Conservation (phyloP, 2,797 vertebrate species). For the Bovichtus variegatus region DNA sequence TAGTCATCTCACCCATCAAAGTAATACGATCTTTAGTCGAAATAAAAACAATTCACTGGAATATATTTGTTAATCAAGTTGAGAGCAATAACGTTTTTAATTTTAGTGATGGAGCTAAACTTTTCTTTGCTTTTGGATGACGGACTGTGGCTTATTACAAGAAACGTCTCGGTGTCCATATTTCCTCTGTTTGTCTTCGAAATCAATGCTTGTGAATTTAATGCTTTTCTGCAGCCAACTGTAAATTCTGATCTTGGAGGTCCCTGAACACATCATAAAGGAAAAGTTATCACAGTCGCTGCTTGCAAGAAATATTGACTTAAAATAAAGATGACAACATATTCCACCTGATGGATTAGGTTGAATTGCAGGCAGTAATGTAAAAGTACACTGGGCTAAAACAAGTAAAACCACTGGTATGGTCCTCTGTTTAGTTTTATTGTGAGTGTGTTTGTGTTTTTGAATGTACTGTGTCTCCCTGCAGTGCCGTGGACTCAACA, state of each 20-base stretch:
- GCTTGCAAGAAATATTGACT: neutral
- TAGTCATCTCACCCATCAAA: neutral
- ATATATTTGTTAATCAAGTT: neutral
- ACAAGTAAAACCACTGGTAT: slow-evolving; percentile 20
- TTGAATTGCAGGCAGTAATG: neutral
- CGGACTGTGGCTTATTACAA: neutral
- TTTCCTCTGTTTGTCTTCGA: neutral
- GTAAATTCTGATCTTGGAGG: neutral
- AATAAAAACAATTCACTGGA: neutral
- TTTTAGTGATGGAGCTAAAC: neutral
- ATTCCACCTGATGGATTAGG: neutral
- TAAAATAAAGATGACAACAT: neutral
- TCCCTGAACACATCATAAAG: neutral
- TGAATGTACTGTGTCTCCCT: slow-evolving; percentile 1
- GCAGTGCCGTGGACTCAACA: slow-evolving; percentile 96
- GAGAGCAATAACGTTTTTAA: neutral
- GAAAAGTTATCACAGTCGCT: neutral
- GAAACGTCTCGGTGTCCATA: neutral
- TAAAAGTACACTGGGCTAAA: slow-evolving; percentile 21
- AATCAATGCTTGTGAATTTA: neutral
- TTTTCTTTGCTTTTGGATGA: neutral
- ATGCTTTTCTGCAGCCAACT: neutral
- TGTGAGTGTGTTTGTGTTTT: neutral
- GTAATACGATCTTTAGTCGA: neutral
- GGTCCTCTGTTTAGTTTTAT: slow-evolving; percentile 7